phyloP scores from a whole-genome alignment of 2,113 vertebrate species.

The Dipodomys merriami region DNA sequence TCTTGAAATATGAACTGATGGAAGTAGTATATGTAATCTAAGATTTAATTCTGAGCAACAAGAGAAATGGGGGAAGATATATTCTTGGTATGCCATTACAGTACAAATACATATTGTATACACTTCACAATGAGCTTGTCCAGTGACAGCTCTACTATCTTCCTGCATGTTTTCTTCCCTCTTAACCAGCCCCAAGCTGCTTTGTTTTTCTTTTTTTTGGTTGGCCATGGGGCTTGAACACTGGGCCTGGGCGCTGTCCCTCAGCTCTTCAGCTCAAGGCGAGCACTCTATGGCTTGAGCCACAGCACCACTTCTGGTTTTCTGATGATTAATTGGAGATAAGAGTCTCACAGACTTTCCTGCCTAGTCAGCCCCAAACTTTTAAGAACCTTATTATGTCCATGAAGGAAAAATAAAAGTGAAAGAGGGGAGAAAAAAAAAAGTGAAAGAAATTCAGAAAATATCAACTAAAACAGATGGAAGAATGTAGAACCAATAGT shows the following conservation, averaged over 20 bases:
- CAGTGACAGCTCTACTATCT: background rate
- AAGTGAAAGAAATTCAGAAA: background rate
- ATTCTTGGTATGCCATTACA: background rate
- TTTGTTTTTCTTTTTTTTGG: background rate
- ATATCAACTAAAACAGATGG: background rate
- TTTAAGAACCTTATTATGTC: background rate
- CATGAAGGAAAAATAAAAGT: background rate
- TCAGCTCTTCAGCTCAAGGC: too few species aligned
- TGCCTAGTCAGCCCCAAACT: background rate
- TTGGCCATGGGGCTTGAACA: too few species aligned
- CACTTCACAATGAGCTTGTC: background rate
- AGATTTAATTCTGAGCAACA: slow-evolving; percentile 28
- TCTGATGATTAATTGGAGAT: too few species aligned
- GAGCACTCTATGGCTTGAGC: too few species aligned
- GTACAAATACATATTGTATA: background rate
- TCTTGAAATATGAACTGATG: too few species aligned
- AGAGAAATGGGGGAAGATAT: background rate
- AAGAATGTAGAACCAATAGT: background rate
- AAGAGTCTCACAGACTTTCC: too few species aligned
- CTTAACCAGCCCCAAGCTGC: background rate
- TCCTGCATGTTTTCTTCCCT: background rate
- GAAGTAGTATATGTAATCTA: too few species aligned
- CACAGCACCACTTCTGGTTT: too few species aligned
- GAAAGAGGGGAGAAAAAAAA: background rate
- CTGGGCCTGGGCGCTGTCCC: too few species aligned